Conservation (phyloP, 2,113 vertebrate genomes). For the Ellobius talpinus region DNA sequence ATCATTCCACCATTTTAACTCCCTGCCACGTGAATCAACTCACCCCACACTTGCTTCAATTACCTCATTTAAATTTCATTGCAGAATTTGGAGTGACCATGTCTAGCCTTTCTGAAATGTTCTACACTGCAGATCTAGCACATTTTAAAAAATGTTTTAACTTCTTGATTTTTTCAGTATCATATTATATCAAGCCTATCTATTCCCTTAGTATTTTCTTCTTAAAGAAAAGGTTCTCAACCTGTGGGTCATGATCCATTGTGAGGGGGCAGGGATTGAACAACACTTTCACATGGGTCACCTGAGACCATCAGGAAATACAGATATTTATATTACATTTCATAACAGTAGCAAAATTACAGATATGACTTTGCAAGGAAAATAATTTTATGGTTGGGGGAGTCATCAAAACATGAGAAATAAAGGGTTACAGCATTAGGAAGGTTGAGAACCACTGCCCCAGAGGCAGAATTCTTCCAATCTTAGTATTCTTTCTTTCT, state of each 20-base stretch:
- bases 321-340: too few species aligned
- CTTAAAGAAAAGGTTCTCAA: not conserved
- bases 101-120: not conserved
- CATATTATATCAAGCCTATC: not conserved
- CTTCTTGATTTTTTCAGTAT: not conserved
- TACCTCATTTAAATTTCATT: not conserved
- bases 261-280: not conserved
- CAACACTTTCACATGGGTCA: not conserved
- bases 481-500: not conserved
- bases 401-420: too few species aligned
- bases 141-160: not conserved
- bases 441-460: too few species aligned
- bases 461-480: not conserved
- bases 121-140: not conserved
- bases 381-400: too few species aligned
- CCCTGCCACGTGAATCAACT: fast-evolving
- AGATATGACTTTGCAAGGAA: too few species aligned
- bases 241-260: not conserved
- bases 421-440: too few species aligned
- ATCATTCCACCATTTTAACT: not conserved
- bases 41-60: not conserved
- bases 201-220: not conserved
- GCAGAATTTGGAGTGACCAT: not conserved
- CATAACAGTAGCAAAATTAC: too few species aligned
- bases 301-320: too few species aligned